A percentile compares a stretch with the other conserved stretches of the same genome.
Conservation (phyloP, 2,888 invertebrate genomes). For the Hyalella azteca region DNA sequence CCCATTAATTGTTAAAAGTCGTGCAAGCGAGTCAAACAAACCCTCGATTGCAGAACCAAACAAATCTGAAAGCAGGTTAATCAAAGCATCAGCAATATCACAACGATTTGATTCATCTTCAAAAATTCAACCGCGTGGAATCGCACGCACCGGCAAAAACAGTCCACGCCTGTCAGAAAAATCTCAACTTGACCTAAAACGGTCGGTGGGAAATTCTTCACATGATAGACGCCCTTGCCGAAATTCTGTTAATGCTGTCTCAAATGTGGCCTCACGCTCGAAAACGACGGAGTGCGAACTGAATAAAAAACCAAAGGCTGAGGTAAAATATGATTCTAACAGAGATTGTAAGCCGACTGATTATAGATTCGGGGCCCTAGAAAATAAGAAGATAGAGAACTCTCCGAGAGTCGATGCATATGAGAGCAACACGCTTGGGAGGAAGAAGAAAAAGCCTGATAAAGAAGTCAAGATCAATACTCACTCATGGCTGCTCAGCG, state of each 20-base stretch:
- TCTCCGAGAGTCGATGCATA: slow-evolving; percentile 38
- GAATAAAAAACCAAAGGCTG: background rate
- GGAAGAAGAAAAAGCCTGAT: slow-evolving; percentile 49
- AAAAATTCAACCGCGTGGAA: background rate
- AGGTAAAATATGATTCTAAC: background rate
- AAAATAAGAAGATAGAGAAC: slow-evolving; percentile 26
- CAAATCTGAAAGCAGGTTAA: background rate
- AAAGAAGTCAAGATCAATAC: slow-evolving; percentile 41
- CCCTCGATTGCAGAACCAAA: background rate
- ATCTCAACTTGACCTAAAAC: background rate
- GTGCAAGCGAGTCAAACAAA: no score
- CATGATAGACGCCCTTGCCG: slow-evolving; percentile 23
- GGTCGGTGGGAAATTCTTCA: background rate
- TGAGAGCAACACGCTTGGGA: slow-evolving; percentile 38
- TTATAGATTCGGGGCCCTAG: slow-evolving; percentile 4
- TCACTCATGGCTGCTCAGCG: slow-evolving; percentile 5
- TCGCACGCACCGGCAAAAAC: background rate
- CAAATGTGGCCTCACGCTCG: slow-evolving; percentile 7
- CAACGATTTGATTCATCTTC: background rate
- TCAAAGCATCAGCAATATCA: background rate
- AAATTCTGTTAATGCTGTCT: background rate
- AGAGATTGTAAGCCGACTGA: background rate
- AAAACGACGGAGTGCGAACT: background rate
- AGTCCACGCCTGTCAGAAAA: background rate
- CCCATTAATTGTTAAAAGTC: no score